These are phyloP conservation scores for Pygoscelis antarcticus DNA, from an alignment of 2,113 vertebrate genomes.

Conservation along the genomic window DNA sequence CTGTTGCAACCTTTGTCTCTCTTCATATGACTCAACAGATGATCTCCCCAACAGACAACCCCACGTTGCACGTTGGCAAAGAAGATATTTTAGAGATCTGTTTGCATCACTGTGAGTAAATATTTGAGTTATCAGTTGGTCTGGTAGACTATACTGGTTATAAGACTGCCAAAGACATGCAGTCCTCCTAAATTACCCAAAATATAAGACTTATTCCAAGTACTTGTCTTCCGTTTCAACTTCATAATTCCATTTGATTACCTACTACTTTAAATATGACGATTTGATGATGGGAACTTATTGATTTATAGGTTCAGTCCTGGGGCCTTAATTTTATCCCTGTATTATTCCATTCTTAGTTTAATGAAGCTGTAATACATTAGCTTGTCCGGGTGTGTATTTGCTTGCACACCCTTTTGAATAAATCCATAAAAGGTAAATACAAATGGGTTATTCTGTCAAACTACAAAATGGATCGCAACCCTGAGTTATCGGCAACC, in stretches of 20 bases:
- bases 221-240: neutral
- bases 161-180: neutral
- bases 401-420: neutral
- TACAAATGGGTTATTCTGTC: neutral
- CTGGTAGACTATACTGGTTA: neutral
- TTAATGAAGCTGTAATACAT: neutral
- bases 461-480: neutral
- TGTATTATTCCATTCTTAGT: neutral
- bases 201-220: neutral
- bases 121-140: neutral
- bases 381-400: neutral
- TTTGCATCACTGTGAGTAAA: conserved; percentile 3
- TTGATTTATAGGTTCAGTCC: neutral
- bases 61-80: neutral
- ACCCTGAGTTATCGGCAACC: neutral
- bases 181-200: neutral
- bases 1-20: neutral
- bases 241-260: neutral
- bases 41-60: neutral
- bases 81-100: neutral
- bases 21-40: neutral
- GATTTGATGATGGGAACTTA: neutral
- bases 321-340: neutral
- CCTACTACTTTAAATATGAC: neutral
- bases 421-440: neutral